Conservation (phyloP, 2,888 invertebrate genomes). For the Chrysotoxum bicinctum region DNA sequence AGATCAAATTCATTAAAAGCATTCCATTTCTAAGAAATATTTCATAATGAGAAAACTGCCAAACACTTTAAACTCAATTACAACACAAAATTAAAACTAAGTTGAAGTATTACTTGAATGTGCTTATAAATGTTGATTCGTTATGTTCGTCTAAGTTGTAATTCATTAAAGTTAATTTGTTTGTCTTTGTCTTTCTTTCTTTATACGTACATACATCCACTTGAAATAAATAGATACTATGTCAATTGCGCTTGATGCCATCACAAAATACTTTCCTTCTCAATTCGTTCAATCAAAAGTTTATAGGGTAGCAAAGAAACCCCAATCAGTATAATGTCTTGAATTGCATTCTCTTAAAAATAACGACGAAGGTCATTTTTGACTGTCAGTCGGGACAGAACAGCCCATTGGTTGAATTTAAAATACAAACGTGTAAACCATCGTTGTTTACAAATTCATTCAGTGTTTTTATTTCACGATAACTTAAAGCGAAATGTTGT, state of each 20-base stretch:
- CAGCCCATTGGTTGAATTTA: not conserved
- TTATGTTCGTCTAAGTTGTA: not conserved
- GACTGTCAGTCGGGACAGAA: not conserved
- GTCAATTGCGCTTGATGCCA: not conserved
- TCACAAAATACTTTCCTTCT: constrained; percentile 12
- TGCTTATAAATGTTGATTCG: not conserved
- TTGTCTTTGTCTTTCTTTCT: not conserved
- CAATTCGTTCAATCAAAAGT: constrained; percentile 2
- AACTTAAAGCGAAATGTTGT: constrained; percentile 33
- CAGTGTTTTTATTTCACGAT: constrained; percentile 12
- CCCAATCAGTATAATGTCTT: not conserved
- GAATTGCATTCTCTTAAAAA: not conserved
- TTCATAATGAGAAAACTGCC: not conserved
- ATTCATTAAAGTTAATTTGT: not conserved
- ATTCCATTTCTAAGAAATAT: not conserved
- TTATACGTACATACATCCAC: not conserved
- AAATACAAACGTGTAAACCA: not conserved
- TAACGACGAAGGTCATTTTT: constrained; percentile 14
- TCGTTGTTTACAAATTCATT: constrained; percentile 12
- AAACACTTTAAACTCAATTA: constrained; percentile 2
- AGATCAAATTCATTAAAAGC: not conserved
- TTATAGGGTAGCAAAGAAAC: not conserved
- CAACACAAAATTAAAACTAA: not conserved
- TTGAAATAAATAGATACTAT: not conserved
- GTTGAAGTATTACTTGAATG: not conserved